Evolutionary conservation across 2,888 invertebrate species (phyloP), one percentile per base, ranked within the genome.

Genomic region (Melinaea menophilus): DNA sequence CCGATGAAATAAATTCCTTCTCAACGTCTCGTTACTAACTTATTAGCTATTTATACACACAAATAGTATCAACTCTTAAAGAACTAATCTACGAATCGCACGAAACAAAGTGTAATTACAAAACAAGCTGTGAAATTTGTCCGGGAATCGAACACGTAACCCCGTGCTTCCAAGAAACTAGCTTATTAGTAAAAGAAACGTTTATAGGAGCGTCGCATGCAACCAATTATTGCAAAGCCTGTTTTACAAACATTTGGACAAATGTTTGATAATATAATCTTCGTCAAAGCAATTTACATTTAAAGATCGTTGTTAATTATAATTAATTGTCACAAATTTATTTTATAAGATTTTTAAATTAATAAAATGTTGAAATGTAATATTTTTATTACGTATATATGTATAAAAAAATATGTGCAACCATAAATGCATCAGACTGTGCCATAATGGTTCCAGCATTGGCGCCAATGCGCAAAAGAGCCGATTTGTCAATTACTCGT

Each of bases 401-500:
- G 11, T 41, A 41, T 41, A 9, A 5, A 41, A 41, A 41, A 41
- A 41, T 41, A 41, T 41, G 9, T 41, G 41, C 11, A 31, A n/a
- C 4, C 41, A 41, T 31, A 51, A 31, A 51, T 31, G 51, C 51
- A 13, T 35, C 12, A 31, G 51, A 54, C 37, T 9, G 47, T 47
- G 46, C 48, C 47, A 41, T 41, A 54, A 41, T 55, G 31, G 45
- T 9, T 45, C 55, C 54, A 59, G 55, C 59, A 34, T 59, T 59
- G 59, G 54, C 41, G n/a, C 59, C 37, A 54, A 37, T 59, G 37
- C 47, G 55, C 46, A 61, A 61, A 64, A 57, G 55, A 64, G 46
- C 35, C 61, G 75, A 76, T 90, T 90, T 89, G 90, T 90, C 90
- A 90, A 88, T 88, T 85, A 84, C 80, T 81, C 79, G 82, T 84